Evolutionary conservation across 2,113 vertebrate genomes (phyloP).

Genomic region (Rhea pennata): DNA sequence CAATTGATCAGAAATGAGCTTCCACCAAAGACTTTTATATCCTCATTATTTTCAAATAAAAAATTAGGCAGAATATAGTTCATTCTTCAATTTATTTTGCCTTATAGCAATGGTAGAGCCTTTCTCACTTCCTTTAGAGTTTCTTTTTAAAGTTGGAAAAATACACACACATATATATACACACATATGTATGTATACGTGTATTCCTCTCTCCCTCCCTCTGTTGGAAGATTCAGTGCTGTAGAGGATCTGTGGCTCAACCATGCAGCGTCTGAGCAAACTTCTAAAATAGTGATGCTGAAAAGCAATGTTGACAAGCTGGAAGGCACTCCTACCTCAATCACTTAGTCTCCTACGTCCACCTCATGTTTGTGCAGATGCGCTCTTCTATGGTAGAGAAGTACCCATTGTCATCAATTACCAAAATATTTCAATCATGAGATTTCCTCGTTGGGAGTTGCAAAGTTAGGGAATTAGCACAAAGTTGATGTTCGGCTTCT

Average conservation of each 20-base stretch:
- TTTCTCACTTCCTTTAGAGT: neutral
- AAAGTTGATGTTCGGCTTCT: neutral
- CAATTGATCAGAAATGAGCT: constrained; percentile 20
- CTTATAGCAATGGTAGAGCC: neutral
- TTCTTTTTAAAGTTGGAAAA: neutral
- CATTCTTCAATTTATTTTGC: neutral
- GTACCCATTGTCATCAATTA: neutral
- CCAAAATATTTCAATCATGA: neutral
- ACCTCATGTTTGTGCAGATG: neutral
- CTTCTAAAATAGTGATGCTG: neutral
- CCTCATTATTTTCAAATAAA: no score
- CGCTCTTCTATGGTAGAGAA: neutral
- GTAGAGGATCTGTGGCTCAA: no score
- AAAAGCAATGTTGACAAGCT: neutral
- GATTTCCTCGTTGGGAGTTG: neutral
- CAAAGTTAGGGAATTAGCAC: neutral
- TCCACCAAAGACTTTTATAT: neutral
- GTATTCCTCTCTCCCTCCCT: no score
- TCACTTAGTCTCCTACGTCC: neutral
- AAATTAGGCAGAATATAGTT: neutral
- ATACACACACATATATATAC: no score
- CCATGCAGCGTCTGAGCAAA: neutral
- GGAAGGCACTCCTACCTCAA: neutral
- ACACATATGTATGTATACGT: no score
- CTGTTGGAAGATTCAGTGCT: neutral